Evolutionary conservation across 2,888 invertebrate species (phyloP), one percentile per base, ranked within the genome.

Genomic region (Nephrotoma appendiculata): DNA sequence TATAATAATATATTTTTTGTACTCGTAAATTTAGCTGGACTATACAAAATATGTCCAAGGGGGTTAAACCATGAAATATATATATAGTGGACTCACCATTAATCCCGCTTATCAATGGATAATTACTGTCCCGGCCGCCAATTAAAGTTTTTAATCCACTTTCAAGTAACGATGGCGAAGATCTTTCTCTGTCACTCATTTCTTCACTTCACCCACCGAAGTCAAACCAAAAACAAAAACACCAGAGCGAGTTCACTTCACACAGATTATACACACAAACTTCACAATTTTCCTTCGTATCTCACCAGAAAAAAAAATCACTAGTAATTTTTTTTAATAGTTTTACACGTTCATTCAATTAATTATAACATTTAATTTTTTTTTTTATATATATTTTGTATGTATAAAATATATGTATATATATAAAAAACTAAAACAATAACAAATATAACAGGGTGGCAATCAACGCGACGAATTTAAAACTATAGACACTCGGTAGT

Each of bases 151-250:
- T 96, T 91, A 92, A 91, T 93, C 96, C 96, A 93, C 95, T 95
- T 94, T 96, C 96, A 93, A 96, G 95, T 92, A 96, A 94, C 94
- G 95, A 96, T 92, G 96, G 96, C 93, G 96, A 96, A 93, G 95
- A 95, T 93, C 96, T 95, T 94, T 96, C 96, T 94, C 96, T 96
- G 94, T 96, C 96, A 93, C 96, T 96, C 96, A 96, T 96, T 91
- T 91, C 57, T 86, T 71, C 31, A 71, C 71, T 71, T 71, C 71
- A 71, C 71, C 71, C 71, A 71, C 71, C 71, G 71, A 2, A 71
- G 31, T 71, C 71, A 71, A 71, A 31, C 15, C 52, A 11, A 57
- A 57, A 57, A 57, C 52, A 71, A 9, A 31, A 12, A 71, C 19
- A 71, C 71, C 71, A 71, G 31, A 31, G 31, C 31, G 71, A 71